Conservation (phyloP, 1,140 invertebrate genomes). For the Ptiloglossa arizonensis region DNA sequence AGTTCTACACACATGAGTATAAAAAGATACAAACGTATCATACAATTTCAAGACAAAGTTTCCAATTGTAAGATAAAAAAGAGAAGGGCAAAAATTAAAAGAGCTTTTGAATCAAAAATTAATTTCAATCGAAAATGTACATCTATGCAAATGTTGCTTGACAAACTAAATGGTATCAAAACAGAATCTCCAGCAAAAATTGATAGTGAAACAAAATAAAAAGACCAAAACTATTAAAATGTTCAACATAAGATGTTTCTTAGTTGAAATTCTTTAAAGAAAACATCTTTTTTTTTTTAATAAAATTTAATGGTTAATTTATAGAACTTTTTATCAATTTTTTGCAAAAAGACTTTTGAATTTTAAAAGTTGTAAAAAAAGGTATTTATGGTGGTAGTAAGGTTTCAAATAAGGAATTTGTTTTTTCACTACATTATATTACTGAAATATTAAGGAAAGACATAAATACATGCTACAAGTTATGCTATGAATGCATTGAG, state of each 20-base stretch:
- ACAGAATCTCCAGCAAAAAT: constrained; percentile 51
- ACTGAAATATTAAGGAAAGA: neutral
- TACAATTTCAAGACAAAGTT: constrained; percentile 69
- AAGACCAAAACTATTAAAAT: constrained; percentile 3
- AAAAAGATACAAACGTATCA: constrained; percentile 74
- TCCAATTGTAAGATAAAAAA: constrained; percentile 74
- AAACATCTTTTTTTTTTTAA: neutral
- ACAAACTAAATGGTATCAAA: constrained; percentile 72
- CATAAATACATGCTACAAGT: neutral
- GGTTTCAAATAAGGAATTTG: neutral
- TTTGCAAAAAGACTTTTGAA: too few species aligned
- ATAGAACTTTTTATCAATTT: neutral
- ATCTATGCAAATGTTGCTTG: constrained; percentile 72
- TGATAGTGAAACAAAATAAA: constrained; percentile 46
- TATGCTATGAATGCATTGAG: neutral
- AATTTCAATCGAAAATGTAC: constrained; percentile 52
- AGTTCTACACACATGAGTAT: constrained; percentile 68
- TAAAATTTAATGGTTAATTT: neutral
- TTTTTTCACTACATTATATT: neutral
- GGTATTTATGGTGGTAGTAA: constrained; percentile 4
- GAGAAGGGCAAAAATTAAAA: constrained; percentile 73
- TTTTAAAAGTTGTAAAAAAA: constrained; percentile 7
- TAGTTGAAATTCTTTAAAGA: neutral
- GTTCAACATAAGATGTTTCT: constrained; percentile 17
- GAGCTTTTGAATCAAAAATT: constrained; percentile 71